Conservation (phyloP, 1,140 invertebrate genomes). For the Aphaenogaster ashmeadi region DNA sequence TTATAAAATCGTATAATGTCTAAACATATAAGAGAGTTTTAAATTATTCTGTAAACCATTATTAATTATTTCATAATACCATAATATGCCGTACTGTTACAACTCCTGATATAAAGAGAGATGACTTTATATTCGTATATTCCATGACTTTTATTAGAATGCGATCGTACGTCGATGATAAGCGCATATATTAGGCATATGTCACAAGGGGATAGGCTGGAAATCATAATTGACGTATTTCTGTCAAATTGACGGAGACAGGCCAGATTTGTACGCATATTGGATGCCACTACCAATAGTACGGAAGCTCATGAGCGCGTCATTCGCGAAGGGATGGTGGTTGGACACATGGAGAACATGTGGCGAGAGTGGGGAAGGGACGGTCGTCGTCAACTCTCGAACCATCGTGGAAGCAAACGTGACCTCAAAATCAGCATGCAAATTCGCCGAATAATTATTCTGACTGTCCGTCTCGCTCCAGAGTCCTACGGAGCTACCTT, state of each 20-base stretch:
- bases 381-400: constrained; percentile 1
- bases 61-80: not conserved
- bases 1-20: not conserved
- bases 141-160: not conserved
- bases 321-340: constrained; percentile 22
- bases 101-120: not conserved
- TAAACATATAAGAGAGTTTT: not conserved
- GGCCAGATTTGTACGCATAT: constrained; percentile 45
- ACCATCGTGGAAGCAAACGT: constrained; percentile 77
- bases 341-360: not conserved
- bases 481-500: constrained; percentile 69
- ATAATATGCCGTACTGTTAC: not conserved
- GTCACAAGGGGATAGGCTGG: not conserved
- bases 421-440: constrained; percentile 86
- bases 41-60: not conserved
- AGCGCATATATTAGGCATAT: not conserved
- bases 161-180: not conserved
- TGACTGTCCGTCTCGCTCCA: constrained; percentile 77
- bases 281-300: constrained; percentile 49
- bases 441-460: constrained; percentile 86
- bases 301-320: constrained; percentile 38
- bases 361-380: not conserved
- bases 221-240: constrained; percentile 59
- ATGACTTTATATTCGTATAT: not conserved
- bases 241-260: constrained; percentile 37